Base-by-base conservation (phyloP, 2,113 vertebrate genomes). In the Sander vitreus region DNA sequence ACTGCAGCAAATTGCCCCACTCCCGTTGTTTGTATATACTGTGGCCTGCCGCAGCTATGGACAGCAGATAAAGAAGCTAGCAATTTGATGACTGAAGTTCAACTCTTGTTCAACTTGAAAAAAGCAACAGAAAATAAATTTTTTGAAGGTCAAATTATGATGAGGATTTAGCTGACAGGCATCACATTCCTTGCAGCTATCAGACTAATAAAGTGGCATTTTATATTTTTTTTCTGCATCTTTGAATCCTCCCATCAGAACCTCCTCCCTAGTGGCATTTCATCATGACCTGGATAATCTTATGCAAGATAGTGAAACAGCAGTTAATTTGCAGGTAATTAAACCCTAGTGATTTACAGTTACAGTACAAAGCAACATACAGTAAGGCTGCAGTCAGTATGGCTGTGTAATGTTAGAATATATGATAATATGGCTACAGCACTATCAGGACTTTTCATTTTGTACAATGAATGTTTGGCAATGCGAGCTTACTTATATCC, bases 271-370 rank as follows among this genome's bases (percentile, higher is more conserved):
- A 33, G 90, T 89, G 85, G 78, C 4, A 76, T 97, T 97, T 97
- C 96, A 96, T 97, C 97, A 97, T 94, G 91, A 84, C 74, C 67
- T 80, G 73, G 89, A 93, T 93, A 95, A 95, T 96, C 96, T 98
- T 96, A 97, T 96, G 96, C 96, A 97, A 97, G 96, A 95, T 71
- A 36, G 57, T 96, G 96, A 97, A 98, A 97, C 83, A 80, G 91
- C 91, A 90, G 93, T 91, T 94, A 88, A 92, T 93, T 78, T 92
- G 91, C 93, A 94, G 95, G 95, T 97, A 97, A 97, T 97, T 96
- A 96, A 96, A 79, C 95, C 95, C 95, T 63, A 87, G 95, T 96
- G 97, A 94, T 92, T 97, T 95, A 83, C 85, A 88, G 91, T 90
- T 83, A 85, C 88, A 93, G 39, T 43, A 43, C 39, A 92, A 92